Percentiles rank a stretch among this genome's conserved stretches.
Conservation (phyloP, 2,113 vertebrate species). For the Dasyprocta punctata region DNA sequence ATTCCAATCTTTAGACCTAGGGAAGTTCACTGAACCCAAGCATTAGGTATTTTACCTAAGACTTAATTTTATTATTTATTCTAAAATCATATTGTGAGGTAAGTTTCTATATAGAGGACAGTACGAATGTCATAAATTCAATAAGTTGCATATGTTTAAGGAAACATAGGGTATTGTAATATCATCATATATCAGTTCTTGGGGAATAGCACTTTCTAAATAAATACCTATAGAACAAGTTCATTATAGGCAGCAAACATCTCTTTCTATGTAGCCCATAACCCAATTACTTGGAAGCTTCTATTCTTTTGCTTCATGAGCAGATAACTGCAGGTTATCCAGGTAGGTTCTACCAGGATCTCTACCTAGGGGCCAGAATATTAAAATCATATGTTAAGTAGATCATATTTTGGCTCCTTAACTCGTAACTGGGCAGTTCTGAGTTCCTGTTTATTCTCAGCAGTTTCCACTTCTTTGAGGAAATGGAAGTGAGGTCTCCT, state of each 20-base stretch:
- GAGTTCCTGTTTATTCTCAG: background rate
- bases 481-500: accelerated
- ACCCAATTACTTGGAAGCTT: background rate
- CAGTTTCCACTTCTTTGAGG: background rate
- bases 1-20: background rate
- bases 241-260: background rate
- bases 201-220: background rate
- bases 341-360: background rate
- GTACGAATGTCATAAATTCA: background rate
- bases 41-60: background rate
- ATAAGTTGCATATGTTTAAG: background rate
- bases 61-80: background rate
- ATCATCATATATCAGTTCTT: background rate
- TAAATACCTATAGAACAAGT: background rate
- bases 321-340: background rate
- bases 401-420: background rate
- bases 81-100: background rate
- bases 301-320: background rate
- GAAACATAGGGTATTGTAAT: background rate
- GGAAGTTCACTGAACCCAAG: background rate
- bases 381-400: background rate
- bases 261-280: background rate
- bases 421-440: background rate
- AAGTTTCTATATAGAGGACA: background rate
- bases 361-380: background rate